phyloP scores from a whole-genome alignment of 2,113 vertebrate genomes.

The Callithrix jacchus region DNA sequence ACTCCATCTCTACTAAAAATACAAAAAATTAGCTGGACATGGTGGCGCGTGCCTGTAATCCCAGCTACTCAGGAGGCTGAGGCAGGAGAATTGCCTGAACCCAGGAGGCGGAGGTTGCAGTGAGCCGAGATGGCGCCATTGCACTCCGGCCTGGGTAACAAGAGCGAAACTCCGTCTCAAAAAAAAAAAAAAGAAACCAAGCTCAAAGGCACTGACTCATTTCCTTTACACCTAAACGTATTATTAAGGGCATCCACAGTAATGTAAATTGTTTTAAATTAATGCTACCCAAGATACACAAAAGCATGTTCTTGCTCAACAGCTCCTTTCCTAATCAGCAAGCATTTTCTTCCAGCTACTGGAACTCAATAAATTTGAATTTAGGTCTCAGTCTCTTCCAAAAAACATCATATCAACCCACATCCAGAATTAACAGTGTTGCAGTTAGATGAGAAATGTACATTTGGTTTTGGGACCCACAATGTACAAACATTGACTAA shows the following conservation, averaged over 20 bases:
- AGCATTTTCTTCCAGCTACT: not conserved
- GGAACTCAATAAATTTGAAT: constrained; percentile 28
- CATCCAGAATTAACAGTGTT: not conserved
- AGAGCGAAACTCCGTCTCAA: no score
- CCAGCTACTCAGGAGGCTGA: no score
- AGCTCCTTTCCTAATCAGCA: constrained; percentile 5
- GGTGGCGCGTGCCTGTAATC: no score
- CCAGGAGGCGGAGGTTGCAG: no score
- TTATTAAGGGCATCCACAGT: not conserved
- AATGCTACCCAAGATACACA: constrained; percentile 15
- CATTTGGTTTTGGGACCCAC: constrained; percentile 27
- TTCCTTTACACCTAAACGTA: constrained; percentile 57
- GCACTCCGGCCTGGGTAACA: no score
- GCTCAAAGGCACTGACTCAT: constrained; percentile 58
- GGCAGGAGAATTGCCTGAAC: no score
- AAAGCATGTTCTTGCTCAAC: not conserved
- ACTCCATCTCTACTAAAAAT: no score
- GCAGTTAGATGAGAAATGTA: not conserved
- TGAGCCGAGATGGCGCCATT: no score
- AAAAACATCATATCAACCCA: not conserved
- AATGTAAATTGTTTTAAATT: constrained; percentile 46
- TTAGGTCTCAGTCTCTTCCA: not conserved
- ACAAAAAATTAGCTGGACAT: no score
- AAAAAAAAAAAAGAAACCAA: not conserved
- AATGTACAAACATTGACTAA: not conserved